Evolutionary conservation across 2,797 vertebrate genomes (phyloP), one percentile per base, ranked within the genome.

Genomic region (Spheniscus humboldti): DNA sequence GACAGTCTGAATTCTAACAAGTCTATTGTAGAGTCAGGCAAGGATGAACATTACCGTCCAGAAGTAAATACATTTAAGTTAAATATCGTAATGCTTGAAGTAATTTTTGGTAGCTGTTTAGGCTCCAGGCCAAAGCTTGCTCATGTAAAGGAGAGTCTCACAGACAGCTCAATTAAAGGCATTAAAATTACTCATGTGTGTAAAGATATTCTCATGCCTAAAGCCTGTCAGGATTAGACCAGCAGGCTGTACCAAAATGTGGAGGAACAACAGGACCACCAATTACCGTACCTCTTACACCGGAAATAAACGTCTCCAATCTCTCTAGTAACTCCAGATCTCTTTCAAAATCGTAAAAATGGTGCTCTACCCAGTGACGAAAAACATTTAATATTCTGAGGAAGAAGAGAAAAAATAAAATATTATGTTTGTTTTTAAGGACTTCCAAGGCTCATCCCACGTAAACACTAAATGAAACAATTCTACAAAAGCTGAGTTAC

Each of bases 351-450:
- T 99, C 99, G 53, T 99, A 99, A 97, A 99, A 99, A 96, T 99
- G 99, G 97, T 99, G 99, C 94, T 99, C 99, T 66, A 99, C 99
- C 99, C 99, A 99, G 97, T 99, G 99, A 43, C 99, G 99, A 97
- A 99, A 99, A 90, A 99, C 99, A 94, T 99, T 99, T 88, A 99
- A 96, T 96, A 99, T 98, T 98, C 99, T 99, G 95, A 79, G 93
- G 92, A 94, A 92, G 28, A 18, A 88, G 24, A 88, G 22, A 7
- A 5, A 78, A 55, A 30, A 68, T 15, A 79, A 85, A 80, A 41
- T 7, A 63, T 77, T 37, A 86, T 5, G 33, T 43, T 84, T 75
- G 16, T 37, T 59, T 81, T 71, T 23, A 50, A 66, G 68, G 95
- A 96, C 20, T 30, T 20, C 4, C 37, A 73, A 52, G 11, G 24